phyloP scores from a whole-genome alignment of 2,888 invertebrate species.

The Heliconius charithonia region DNA sequence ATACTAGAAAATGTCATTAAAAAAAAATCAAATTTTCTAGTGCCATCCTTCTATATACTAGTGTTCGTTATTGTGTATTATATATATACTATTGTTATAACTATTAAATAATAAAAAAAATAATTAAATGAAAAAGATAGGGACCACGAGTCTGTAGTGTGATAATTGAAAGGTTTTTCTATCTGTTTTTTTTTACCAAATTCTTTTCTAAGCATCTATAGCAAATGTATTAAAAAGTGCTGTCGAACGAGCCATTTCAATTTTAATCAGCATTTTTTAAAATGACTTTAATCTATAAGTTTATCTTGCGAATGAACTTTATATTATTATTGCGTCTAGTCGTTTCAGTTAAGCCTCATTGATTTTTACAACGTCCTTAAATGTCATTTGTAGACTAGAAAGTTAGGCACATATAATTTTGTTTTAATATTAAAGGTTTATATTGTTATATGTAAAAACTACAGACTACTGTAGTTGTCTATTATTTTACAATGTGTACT shows the following conservation, averaged over 20 bases:
- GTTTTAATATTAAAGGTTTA: not conserved
- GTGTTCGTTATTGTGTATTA: too few relatives aligned
- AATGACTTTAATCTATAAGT: slow-evolving; percentile 5
- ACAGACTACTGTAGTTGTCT: not conserved
- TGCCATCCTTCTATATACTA: too few relatives aligned
- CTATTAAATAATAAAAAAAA: too few relatives aligned
- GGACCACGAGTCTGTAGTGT: too few relatives aligned
- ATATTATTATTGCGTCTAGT: slow-evolving; percentile 57
- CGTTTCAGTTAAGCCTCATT: slow-evolving; percentile 54
- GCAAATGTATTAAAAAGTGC: not conserved
- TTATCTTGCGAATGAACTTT: slow-evolving; percentile 17
- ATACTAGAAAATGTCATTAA: too few relatives aligned
- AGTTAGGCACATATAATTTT: slow-evolving; percentile 29
- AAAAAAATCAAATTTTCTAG: too few relatives aligned
- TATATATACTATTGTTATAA: too few relatives aligned
- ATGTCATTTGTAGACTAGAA: slow-evolving; percentile 52
- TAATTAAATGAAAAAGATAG: too few relatives aligned
- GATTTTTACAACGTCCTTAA: slow-evolving; percentile 53
- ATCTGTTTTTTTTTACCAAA: not conserved
- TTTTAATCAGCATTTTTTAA: not conserved
- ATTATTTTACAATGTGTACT: too few relatives aligned
- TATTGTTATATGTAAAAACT: not conserved
- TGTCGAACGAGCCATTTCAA: not conserved
- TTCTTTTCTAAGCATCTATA: not conserved
- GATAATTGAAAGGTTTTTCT: not conserved